phyloP scores from a whole-genome alignment of 2,888 invertebrate genomes.

The Eulithis testata region DNA sequence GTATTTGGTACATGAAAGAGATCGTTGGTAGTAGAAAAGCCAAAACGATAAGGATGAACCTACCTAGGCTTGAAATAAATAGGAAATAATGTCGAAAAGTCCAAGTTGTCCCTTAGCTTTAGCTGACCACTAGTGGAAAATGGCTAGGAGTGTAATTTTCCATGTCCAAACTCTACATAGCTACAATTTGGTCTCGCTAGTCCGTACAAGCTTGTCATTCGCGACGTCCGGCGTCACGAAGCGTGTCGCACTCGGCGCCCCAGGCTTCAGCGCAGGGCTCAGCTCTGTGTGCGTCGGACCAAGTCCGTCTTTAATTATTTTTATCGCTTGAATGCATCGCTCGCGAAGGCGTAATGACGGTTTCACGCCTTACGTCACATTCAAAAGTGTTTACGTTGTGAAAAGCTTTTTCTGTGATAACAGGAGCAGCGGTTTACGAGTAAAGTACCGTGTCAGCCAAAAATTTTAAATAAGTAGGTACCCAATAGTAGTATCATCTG shows the following conservation, averaged over 20 bases:
- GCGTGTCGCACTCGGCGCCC: conserved; percentile 13
- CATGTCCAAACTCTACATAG: not conserved
- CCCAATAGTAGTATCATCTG: no score
- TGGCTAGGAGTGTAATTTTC: not conserved
- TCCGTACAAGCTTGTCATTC: conserved; percentile 43
- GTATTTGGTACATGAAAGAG: no score
- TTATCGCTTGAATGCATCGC: conserved; percentile 72
- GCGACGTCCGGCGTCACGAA: conserved; percentile 40
- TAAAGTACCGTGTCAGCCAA: not conserved
- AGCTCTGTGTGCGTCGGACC: conserved; percentile 49
- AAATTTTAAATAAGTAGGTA: no score
- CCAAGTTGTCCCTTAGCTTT: not conserved
- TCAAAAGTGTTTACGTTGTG: conserved; percentile 53
- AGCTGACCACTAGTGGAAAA: not conserved
- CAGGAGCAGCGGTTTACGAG: not conserved
- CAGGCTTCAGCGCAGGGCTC: conserved; percentile 16
- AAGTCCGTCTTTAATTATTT: conserved; percentile 70
- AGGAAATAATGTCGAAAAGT: no score
- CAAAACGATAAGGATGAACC: no score
- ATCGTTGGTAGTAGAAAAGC: no score
- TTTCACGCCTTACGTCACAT: conserved; percentile 64
- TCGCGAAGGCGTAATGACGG: conserved; percentile 48
- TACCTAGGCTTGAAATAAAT: no score
- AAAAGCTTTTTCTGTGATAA: conserved; percentile 25
- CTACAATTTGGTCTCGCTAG: not conserved